Evolutionary conservation across 2,888 invertebrate species (phyloP).

Genomic region (Drosophila antonietae): DNA sequence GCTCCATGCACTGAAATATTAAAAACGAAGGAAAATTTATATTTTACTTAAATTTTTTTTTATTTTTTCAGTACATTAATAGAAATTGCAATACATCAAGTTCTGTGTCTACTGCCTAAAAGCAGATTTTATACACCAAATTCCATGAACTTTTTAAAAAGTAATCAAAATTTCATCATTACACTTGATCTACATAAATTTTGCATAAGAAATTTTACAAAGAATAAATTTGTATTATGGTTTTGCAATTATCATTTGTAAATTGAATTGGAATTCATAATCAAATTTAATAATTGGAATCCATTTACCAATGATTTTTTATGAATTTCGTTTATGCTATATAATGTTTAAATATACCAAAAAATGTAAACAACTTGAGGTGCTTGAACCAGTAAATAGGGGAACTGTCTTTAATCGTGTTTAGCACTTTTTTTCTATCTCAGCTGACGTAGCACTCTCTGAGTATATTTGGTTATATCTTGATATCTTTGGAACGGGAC

Average conservation of each 20-base stretch:
- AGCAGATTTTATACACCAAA: too few relatives aligned
- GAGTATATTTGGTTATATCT: conserved; percentile 5
- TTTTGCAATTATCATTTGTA: background rate
- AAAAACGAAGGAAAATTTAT: background rate
- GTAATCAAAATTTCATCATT: too few relatives aligned
- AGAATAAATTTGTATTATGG: background rate
- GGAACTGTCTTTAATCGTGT: conserved; percentile 9
- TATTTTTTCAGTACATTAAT: background rate
- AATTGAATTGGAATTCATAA: background rate
- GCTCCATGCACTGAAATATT: background rate
- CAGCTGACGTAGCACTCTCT: background rate
- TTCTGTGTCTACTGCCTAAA: too few relatives aligned
- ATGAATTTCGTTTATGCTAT: background rate
- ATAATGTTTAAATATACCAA: background rate
- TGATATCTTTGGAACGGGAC: conserved; percentile 21
- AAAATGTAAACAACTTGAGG: background rate
- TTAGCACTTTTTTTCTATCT: conserved; percentile 10
- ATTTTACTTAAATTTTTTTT: background rate
- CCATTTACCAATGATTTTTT: background rate
- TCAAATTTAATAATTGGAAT: background rate
- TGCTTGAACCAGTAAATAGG: conserved; percentile 14
- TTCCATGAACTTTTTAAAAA: too few relatives aligned
- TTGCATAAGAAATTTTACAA: background rate
- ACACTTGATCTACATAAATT: background rate
- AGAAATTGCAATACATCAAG: too few relatives aligned